Conservation (phyloP, 2,113 vertebrate species). For the Myanophis thanlyinensis region DNA sequence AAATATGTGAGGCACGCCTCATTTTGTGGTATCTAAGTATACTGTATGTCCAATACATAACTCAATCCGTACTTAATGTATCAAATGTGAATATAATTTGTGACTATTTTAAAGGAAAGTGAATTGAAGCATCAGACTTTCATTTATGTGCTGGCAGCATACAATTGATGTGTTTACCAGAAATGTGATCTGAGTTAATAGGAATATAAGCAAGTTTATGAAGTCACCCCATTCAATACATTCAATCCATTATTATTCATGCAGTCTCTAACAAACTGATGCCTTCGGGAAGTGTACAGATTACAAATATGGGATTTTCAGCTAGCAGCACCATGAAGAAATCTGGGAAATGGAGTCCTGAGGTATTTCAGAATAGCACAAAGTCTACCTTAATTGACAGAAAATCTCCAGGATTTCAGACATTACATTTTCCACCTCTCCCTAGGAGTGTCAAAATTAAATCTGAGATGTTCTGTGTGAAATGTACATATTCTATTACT, state of each 20-base stretch:
- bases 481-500: not conserved
- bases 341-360: not conserved
- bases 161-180: not conserved
- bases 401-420: not conserved
- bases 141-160: not conserved
- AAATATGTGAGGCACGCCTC: not conserved
- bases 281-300: not conserved
- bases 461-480: not conserved
- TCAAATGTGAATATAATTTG: not conserved
- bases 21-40: not conserved
- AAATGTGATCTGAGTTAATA: not conserved
- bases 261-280: not conserved
- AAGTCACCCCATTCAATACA: too few species aligned
- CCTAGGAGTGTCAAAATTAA: not conserved
- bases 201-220: not conserved
- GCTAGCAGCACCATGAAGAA: not conserved
- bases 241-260: not conserved
- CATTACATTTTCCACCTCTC: not conserved
- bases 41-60: not conserved
- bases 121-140: not conserved
- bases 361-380: not conserved
- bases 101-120: not conserved
- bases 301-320: not conserved
- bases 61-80: not conserved
- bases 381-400: not conserved